Base-by-base conservation (phyloP, 2,113 vertebrate genomes). In the Paratilapia polleni region DNA sequence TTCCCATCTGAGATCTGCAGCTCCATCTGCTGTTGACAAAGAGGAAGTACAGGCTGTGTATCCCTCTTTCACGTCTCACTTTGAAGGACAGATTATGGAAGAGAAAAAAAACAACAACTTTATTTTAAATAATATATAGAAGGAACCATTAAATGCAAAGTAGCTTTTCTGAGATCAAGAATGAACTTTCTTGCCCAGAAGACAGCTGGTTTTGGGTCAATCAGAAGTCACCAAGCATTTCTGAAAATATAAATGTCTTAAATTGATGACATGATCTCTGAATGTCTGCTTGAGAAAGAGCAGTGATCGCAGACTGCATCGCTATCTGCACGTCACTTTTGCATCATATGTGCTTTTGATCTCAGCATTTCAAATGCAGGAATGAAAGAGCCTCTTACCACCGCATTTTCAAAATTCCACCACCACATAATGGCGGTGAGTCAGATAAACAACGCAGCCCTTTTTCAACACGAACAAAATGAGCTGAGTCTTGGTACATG, bases 1-100 rank as follows among this genome's bases (percentile, higher is more conserved):
- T 22, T 52, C 8, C 38, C 61, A 70, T 80, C 54, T 31, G 73
- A 38, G 73, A 78, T 61, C 82, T 63, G 13, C 47, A 74, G 84
- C 92, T 7, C 89, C 94, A 82, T 80, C 94, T 95, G 84, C 87
- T 90, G 94, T 66, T 9, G 0, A 11, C 1, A 61, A 73, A 26
- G 20, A 60, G 43, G n/a, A 92, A 83, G 49, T 87, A 5, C 80
- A 73, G 34, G 14, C 15, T 52, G 1, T 1, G 2, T 19, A 12
- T 26, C 26, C 12, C 17, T 73, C 6, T 14, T 41, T 64, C 34
- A n/a, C 1, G 1, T 28, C 66, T 70, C 9, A 28, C 41, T 70
- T 28, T 52, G 13, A 70, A 19, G 17, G 49, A 28, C 19, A 11
- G 47, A 73, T 54, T 54, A 28, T 73, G 24, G 17, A 31, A 24